These are phyloP conservation scores for Apoda limacodes DNA, from an alignment of 2,888 invertebrate genomes.

Conservation along the genomic window DNA sequence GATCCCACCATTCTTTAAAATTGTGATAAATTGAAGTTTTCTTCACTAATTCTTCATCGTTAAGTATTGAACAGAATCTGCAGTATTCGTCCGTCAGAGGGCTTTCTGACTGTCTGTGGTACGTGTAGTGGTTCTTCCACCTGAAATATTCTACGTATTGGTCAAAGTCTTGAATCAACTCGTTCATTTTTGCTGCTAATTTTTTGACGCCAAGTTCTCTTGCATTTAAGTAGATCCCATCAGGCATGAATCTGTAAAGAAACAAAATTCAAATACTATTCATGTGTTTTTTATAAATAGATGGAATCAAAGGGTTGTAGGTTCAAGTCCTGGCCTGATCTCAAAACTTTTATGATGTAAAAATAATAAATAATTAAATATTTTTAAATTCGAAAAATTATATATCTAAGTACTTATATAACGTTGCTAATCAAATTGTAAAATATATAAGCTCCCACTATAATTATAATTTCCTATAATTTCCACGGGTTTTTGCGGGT, in stretches of 20 bases:
- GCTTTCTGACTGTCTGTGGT: constrained; percentile 29
- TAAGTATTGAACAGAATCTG: constrained; percentile 40
- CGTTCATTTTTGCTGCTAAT: constrained; percentile 37
- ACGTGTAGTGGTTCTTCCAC: constrained; percentile 50
- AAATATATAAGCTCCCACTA: no score
- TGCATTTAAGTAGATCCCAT: constrained; percentile 45
- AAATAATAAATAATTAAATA: no score
- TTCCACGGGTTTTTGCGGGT: no score
- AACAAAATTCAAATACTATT: background rate
- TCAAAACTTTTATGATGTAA: no score
- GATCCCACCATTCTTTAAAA: constrained; percentile 46
- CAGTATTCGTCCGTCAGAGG: constrained; percentile 48
- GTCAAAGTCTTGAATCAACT: constrained; percentile 34
- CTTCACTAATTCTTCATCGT: constrained; percentile 30
- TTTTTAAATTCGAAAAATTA: no score
- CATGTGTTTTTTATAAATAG: no score
- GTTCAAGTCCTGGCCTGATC: no score
- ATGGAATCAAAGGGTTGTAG: no score
- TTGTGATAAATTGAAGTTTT: constrained; percentile 29
- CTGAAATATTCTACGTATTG: constrained; percentile 41
- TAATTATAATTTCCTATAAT: no score
- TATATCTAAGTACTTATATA: no score
- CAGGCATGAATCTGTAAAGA: constrained; percentile 49
- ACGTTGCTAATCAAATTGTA: no score
- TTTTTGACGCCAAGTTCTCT: constrained; percentile 27